A percentile compares a stretch with the other conserved stretches of the same genome.
phyloP scores from a whole-genome alignment of 2,113 vertebrate species.

The Malurus cyaneus region DNA sequence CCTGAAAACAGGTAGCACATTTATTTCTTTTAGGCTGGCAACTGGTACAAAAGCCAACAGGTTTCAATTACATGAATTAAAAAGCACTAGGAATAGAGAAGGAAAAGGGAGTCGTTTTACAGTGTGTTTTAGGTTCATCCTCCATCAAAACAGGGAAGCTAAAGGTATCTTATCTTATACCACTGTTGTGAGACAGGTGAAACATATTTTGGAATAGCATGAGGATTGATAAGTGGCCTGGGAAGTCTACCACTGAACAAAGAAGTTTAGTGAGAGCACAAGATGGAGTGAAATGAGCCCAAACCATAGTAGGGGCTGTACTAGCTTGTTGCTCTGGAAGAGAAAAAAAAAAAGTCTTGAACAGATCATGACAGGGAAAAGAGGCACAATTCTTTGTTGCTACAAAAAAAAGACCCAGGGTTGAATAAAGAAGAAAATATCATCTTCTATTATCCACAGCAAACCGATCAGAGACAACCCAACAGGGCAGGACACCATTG shows the following conservation, averaged over 20 bases:
- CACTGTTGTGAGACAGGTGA: background rate
- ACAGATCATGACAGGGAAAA: background rate
- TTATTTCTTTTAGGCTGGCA: background rate
- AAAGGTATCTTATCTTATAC: background rate
- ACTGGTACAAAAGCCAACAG: background rate
- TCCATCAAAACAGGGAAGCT: background rate
- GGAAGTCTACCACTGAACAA: background rate
- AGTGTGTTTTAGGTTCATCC: background rate
- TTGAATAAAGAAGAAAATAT: background rate
- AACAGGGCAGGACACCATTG: rapidly evolving
- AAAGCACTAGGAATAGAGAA: background rate
- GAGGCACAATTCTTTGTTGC: background rate
- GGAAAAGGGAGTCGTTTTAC: background rate
- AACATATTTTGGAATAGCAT: background rate
- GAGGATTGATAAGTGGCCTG: background rate
- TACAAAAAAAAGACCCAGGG: background rate
- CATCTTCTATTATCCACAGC: background rate
- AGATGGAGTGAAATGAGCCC: background rate
- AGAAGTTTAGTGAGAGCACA: background rate
- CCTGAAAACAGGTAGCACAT: background rate
- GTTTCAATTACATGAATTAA: background rate
- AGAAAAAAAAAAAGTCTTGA: background rate
- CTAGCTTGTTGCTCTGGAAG: background rate
- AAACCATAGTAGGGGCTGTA: background rate
- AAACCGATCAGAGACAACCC: background rate